Evolutionary conservation across 2,113 vertebrate species (phyloP), one percentile per base, ranked within the genome.

Genomic region (Camelus dromedarius): DNA sequence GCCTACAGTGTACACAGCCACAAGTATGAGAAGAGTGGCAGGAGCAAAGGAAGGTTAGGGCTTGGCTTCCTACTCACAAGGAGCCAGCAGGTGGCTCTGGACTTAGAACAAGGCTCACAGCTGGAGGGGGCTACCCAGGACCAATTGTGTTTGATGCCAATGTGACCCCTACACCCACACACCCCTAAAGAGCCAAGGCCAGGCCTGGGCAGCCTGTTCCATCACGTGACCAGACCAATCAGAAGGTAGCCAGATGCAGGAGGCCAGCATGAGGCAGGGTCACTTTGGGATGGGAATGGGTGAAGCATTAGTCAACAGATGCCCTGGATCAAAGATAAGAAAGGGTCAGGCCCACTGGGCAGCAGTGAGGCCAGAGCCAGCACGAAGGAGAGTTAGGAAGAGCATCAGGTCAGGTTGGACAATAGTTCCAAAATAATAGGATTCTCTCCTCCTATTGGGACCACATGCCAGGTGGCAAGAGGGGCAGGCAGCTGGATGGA

Each of bases 341-440:
- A 50, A 14, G 18, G n/a, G 54, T 16, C 42, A 56, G 62, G 9
- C 22, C 50, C 70, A 16, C 6, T 14, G 52, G 58, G n/a, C 13
- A 84, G 81, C 8, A 3, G 5, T 32, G n/a, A 96, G 50, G 32
- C 60, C 62, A 70, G 81, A 80, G 38, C 46, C 70, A 35, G 46
- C 42, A 85, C 64, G 32, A 93, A 83, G 38, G n/a, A 94, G 35
- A 84, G 46, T 64, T 60, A 93, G n/a, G 48, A 83, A 85, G 30
- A 5, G 72, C 20, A 32, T 76, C 8, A 66, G 58, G 20, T 73
- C 69, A 35, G 26, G 46, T 0, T 50, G 11, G 46, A 64, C 48
- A 48, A 35, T 1, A 75, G 9, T 50, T 95, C 50, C 35, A 30
- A 75, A 54, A 30, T 19, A 8, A 64, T 8, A 42, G 46, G 26